Evolutionary conservation across 2,797 vertebrate genomes (phyloP).

Genomic region (Falco biarmicus): DNA sequence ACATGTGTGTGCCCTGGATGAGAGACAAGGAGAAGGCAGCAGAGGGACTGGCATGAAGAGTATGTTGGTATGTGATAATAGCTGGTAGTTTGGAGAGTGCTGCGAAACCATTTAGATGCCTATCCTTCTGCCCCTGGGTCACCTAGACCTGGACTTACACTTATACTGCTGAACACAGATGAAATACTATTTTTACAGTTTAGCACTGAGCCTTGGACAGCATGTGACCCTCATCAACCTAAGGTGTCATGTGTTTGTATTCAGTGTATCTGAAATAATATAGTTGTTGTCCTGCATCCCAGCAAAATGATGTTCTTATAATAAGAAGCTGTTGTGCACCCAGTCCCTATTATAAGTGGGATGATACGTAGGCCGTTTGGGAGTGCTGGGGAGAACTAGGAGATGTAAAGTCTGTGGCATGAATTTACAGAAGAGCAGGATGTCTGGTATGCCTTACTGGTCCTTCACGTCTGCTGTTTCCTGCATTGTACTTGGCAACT

Average conservation of each 20-base stretch:
- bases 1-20: too few species aligned
- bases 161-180: background rate
- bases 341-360: background rate
- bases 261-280: background rate
- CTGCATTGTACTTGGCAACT: background rate
- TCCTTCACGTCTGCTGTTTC: background rate
- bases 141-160: background rate
- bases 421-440: background rate
- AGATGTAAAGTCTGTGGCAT: background rate
- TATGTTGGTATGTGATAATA: too few species aligned
- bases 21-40: too few species aligned
- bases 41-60: too few species aligned
- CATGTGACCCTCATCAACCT: background rate
- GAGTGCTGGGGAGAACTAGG: background rate
- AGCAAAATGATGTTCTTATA: background rate
- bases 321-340: background rate
- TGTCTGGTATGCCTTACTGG: background rate
- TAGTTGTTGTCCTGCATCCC: background rate
- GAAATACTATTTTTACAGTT: background rate
- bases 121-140: background rate
- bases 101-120: background rate
- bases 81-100: too few species aligned
- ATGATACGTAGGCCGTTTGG: background rate
- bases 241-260: accelerated
- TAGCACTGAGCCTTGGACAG: background rate